Evolutionary conservation across 53 echinoderm and acorn worm species (phyloP).

Genomic region (Zoroaster sp.): DNA sequence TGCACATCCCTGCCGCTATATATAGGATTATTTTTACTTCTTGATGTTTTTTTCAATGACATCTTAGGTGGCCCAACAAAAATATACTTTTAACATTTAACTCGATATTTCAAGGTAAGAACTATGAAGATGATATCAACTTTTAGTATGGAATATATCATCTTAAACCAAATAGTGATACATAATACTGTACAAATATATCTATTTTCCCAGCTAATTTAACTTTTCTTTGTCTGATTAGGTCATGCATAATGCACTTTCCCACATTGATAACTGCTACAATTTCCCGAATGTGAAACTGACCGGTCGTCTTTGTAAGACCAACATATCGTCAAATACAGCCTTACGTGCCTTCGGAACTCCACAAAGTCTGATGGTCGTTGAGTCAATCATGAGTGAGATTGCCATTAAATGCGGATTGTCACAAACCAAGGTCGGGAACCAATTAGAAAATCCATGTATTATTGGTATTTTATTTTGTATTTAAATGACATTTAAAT

Average conservation of each 20-base stretch:
- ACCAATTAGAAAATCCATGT: neutral
- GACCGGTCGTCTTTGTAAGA: conserved; percentile 46
- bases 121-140: neutral
- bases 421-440: conserved; percentile 47
- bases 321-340: conserved; percentile 63
- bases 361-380: conserved; percentile 50
- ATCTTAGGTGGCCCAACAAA: too few species aligned
- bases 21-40: too few species aligned
- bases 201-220: neutral
- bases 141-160: neutral
- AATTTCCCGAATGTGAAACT: conserved; percentile 46
- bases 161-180: neutral
- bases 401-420: conserved; percentile 52
- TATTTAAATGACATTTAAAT: too few species aligned
- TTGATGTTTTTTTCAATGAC: too few species aligned
- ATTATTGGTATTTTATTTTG: too few species aligned
- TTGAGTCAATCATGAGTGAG: conserved; percentile 45
- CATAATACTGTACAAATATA: neutral
- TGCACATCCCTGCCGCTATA: too few species aligned
- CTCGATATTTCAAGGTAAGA: too few species aligned
- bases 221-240: conserved; percentile 11
- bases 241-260: conserved; percentile 38
- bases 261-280: conserved; percentile 47
- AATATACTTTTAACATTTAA: too few species aligned
- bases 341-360: conserved; percentile 68